Evolutionary conservation across 2,113 vertebrate species (phyloP).

Genomic region (Paracyprichromis sp.): DNA sequence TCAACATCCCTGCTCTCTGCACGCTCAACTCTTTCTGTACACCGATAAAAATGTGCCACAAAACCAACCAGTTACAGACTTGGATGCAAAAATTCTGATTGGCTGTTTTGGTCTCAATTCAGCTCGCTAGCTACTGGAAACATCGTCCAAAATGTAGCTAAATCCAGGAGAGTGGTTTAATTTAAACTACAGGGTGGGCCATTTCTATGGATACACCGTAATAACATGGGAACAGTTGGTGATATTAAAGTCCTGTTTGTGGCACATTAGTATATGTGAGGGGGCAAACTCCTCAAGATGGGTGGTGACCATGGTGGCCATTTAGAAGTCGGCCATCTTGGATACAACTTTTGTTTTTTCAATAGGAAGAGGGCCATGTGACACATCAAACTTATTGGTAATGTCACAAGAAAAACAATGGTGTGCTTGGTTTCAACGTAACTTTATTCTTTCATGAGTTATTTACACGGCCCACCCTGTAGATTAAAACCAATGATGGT

Average conservation of each 20-base stretch:
- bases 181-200: neutral
- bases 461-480: neutral
- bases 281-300: neutral
- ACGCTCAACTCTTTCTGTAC: neutral
- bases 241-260: neutral
- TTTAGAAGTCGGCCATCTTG: neutral
- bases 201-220: accelerated
- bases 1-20: neutral
- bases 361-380: neutral
- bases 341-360: neutral
- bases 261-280: neutral
- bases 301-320: neutral
- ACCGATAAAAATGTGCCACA: neutral
- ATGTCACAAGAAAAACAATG: neutral
- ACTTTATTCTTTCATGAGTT: neutral
- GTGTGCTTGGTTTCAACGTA: neutral
- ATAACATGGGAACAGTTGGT: accelerated
- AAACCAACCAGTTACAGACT: neutral
- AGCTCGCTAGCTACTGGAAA: neutral
- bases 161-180: neutral
- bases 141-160: neutral
- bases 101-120: neutral
- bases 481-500: neutral
- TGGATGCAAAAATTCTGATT: accelerated
- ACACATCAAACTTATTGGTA: too few species aligned